Percentiles rank a stretch among this genome's conserved stretches.
These are phyloP conservation scores for Pseudochromis fuscus DNA, from an alignment of 2,797 vertebrate genomes.

Conservation along the genomic window DNA sequence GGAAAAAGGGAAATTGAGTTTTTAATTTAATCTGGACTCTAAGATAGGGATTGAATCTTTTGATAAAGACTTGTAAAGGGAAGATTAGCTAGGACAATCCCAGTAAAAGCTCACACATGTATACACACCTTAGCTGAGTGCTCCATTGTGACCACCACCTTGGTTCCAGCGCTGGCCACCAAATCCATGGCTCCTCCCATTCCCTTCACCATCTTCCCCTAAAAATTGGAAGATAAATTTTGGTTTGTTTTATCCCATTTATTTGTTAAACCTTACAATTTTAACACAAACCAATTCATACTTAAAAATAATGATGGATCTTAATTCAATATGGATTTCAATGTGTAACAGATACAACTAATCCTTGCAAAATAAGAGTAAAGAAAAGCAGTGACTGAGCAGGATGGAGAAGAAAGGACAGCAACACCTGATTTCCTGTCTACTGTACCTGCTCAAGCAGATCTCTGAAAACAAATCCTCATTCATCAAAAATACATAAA, in stretches of 20 bases:
- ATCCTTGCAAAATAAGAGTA: neutral
- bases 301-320: too few relatives aligned
- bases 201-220: conserved; percentile 99
- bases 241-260: neutral
- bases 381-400: neutral
- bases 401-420: neutral
- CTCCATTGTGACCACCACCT: conserved; percentile 99
- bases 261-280: neutral
- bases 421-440: neutral
- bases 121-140: conserved; percentile 92
- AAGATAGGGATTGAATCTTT: conserved; percentile 15
- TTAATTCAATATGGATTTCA: too few relatives aligned
- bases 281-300: neutral
- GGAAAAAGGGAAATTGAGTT: conserved; percentile 34
- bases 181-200: conserved; percentile 99
- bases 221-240: conserved; percentile 30
- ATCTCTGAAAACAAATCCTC: conserved; percentile 1
- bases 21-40: conserved; percentile 28
- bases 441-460: neutral
- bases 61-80: neutral
- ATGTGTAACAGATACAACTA: neutral
- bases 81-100: conserved; percentile 5
- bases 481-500: conserved; percentile 2
- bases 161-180: conserved; percentile 94
- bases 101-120: neutral